These are phyloP conservation scores for Peromyscus attwateri DNA, from an alignment of 2,797 vertebrate genomes.

Conservation along the genomic window DNA sequence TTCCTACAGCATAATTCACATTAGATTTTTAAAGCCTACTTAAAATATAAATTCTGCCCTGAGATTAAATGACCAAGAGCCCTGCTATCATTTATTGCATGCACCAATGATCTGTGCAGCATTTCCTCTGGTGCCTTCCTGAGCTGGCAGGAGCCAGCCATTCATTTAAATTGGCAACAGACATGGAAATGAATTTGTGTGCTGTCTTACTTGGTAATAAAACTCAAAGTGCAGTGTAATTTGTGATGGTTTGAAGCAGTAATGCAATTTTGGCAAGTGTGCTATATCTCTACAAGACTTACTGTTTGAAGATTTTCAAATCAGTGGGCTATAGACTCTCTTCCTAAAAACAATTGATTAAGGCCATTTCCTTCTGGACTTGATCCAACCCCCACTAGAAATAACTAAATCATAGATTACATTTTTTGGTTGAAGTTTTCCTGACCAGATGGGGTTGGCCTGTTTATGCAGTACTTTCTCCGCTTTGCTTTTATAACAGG, in stretches of 20 bases:
- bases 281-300: conserved; percentile 79
- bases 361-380: conserved; percentile 67
- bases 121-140: conserved; percentile 79
- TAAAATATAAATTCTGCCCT: conserved; percentile 82
- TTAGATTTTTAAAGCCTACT: conserved; percentile 78
- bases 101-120: conserved; percentile 76
- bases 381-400: conserved; percentile 59
- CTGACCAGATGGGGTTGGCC: conserved; percentile 2
- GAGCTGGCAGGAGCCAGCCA: conserved; percentile 78
- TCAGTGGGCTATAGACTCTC: conserved; percentile 73
- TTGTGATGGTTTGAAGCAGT: conserved; percentile 81
- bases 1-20: conserved; percentile 71
- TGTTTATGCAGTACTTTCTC: conserved; percentile 37
- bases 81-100: conserved; percentile 79
- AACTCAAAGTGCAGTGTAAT: conserved; percentile 82
- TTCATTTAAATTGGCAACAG: conserved; percentile 84
- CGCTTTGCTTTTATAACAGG: conserved; percentile 64
- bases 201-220: conserved; percentile 82
- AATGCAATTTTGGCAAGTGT: conserved; percentile 82
- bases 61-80: conserved; percentile 78
- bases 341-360: conserved; percentile 81
- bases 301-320: conserved; percentile 78
- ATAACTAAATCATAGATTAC: conserved; percentile 60
- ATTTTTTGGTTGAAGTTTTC: conserved; percentile 64
- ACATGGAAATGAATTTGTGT: conserved; percentile 83